Conservation (phyloP, 1,140 invertebrate species). For the Drosophila gunungcola region DNA sequence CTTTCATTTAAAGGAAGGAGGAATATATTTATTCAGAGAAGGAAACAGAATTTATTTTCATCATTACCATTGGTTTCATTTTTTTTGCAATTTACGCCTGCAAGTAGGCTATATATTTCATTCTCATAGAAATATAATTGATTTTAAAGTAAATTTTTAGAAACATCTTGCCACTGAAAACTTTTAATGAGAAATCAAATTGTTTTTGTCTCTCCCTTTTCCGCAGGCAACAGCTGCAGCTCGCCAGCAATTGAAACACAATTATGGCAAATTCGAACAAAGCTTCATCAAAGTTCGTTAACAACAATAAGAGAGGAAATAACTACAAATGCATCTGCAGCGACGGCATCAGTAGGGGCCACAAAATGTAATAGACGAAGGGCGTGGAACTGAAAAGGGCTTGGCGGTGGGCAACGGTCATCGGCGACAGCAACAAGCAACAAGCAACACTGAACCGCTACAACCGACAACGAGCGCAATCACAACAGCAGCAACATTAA, state of each 20-base stretch:
- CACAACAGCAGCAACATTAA: constrained; percentile 32
- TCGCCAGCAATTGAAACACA: constrained; percentile 46
- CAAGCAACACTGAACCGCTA: constrained; percentile 17
- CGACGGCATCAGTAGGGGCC: constrained; percentile 36
- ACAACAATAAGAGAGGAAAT: constrained; percentile 20
- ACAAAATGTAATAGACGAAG: constrained; percentile 65
- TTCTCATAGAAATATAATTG: too few species aligned
- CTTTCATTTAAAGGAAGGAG: too few species aligned
- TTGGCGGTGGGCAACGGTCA: constrained; percentile 43
- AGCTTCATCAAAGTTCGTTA: constrained; percentile 50
- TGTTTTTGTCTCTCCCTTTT: constrained; percentile 13
- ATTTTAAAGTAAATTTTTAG: too few species aligned
- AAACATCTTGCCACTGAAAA: constrained; percentile 7
- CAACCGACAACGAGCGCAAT: constrained; percentile 26
- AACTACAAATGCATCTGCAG: constrained; percentile 8
- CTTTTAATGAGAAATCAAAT: constrained; percentile 37
- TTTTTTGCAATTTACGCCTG: too few species aligned
- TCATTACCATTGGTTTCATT: too few species aligned
- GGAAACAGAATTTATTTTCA: too few species aligned
- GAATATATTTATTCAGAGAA: too few species aligned
- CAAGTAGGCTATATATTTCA: too few species aligned
- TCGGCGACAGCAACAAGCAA: constrained; percentile 8
- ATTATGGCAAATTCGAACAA: constrained; percentile 61
- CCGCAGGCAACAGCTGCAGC: constrained; percentile 51
- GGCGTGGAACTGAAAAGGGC: constrained; percentile 41